Evolutionary conservation across 2,113 vertebrate species (phyloP).

Genomic region (Xiphias gladius): DNA sequence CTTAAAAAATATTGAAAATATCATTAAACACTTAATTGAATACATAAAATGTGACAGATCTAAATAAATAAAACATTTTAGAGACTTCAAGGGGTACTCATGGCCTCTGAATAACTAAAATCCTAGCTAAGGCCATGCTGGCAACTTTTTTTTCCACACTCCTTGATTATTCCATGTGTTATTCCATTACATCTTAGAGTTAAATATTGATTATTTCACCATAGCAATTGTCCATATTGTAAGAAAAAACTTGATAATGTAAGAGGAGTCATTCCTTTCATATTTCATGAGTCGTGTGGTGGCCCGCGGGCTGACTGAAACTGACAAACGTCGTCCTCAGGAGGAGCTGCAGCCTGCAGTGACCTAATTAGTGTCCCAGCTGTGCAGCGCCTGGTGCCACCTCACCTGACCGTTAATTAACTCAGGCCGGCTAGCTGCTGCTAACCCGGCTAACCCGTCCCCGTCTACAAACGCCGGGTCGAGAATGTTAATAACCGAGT

Average conservation of each 20-base stretch:
- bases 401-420: slow-evolving; percentile 75
- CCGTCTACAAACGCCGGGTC: slow-evolving; percentile 56
- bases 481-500: slow-evolving; percentile 66
- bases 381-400: slow-evolving; percentile 54
- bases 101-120: background rate
- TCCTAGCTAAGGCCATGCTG: background rate
- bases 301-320: slow-evolving; percentile 32
- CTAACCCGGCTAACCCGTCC: slow-evolving; percentile 58
- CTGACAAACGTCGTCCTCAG: slow-evolving; percentile 35
- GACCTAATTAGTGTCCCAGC: slow-evolving; percentile 70
- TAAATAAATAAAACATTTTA: background rate
- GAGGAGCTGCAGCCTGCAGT: slow-evolving; percentile 30
- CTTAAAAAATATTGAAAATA: background rate
- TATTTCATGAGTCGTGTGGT: slow-evolving; percentile 21
- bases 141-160: background rate
- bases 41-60: background rate
- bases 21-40: background rate
- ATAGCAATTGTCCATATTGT: background rate
- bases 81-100: background rate
- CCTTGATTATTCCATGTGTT: background rate
- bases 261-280: background rate
- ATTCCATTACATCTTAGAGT: background rate
- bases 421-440: slow-evolving; percentile 53
- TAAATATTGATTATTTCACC: background rate
- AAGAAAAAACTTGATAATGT: background rate